These are phyloP conservation scores for Rousettus madagascariensis DNA, from an alignment of 2,797 vertebrate species.

Conservation along the genomic window DNA sequence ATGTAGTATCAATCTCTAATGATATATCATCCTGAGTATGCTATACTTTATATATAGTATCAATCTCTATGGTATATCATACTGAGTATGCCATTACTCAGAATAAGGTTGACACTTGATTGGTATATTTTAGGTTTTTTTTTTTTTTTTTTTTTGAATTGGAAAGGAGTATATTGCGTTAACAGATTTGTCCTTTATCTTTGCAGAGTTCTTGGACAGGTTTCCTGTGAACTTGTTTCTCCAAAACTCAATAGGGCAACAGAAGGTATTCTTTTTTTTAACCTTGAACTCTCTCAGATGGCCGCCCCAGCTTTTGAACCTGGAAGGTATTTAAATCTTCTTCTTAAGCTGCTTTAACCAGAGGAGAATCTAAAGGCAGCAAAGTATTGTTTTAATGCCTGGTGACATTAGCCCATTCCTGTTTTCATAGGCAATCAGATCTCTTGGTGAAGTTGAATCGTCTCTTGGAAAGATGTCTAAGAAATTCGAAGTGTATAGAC, in stretches of 20 bases:
- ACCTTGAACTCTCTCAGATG: slow-evolving; percentile 96
- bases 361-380: neutral
- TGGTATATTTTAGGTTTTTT: neutral
- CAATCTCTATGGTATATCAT: neutral
- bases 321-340: slow-evolving; percentile 88
- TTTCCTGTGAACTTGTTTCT: slow-evolving; percentile 94
- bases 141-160: slow-evolving; percentile 30
- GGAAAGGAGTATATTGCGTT: slow-evolving; percentile 17
- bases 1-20: neutral
- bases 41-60: neutral
- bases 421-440: slow-evolving; percentile 91
- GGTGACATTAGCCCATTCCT: neutral
- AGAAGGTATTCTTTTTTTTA: slow-evolving; percentile 96
- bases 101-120: neutral
- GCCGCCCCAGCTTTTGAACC: slow-evolving; percentile 95
- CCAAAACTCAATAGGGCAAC: slow-evolving; percentile 95
- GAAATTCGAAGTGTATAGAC: slow-evolving; percentile 97
- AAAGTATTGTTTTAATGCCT: neutral
- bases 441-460: slow-evolving; percentile 95
- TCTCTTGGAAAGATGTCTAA: slow-evolving; percentile 94
- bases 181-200: slow-evolving; percentile 22
- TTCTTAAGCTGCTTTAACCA: neutral
- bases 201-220: slow-evolving; percentile 95
- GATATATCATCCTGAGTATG: neutral
- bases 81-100: neutral